These are phyloP conservation scores for Pholis gunnellus DNA, from an alignment of 2,113 vertebrate species.

Conservation along the genomic window DNA sequence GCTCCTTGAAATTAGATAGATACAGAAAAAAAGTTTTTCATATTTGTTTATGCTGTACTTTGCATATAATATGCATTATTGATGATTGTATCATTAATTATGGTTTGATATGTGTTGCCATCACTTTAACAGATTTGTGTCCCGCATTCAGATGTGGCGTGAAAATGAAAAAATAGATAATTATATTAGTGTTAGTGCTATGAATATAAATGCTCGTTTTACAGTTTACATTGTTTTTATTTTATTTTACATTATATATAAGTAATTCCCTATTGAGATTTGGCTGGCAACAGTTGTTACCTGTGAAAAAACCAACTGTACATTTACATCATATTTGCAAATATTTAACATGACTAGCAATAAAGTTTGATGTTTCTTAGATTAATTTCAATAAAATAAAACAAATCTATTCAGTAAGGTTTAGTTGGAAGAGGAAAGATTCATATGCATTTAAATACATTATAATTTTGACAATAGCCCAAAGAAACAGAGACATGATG, in stretches of 20 bases:
- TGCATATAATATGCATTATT: not conserved
- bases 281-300: not conserved
- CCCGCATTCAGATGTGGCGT: not conserved
- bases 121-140: not conserved
- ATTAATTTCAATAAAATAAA: not conserved
- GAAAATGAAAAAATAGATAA: not conserved
- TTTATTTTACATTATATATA: not conserved
- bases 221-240: not conserved
- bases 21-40: no score
- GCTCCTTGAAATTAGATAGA: constrained; percentile 12
- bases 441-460: not conserved
- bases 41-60: not conserved
- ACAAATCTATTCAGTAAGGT: not conserved
- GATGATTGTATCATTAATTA: not conserved
- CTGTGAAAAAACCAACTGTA: not conserved
- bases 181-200: no score
- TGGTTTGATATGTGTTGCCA: not conserved
- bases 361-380: constrained; percentile 7
- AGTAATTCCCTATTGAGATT: not conserved
- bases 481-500: not conserved
- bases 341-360: not conserved
- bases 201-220: not conserved
- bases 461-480: not conserved
- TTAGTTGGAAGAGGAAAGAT: not conserved
- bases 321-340: not conserved